These are phyloP conservation scores for Eutolmus rufibarbis DNA, from an alignment of 2,888 invertebrate species.

Conservation along the genomic window DNA sequence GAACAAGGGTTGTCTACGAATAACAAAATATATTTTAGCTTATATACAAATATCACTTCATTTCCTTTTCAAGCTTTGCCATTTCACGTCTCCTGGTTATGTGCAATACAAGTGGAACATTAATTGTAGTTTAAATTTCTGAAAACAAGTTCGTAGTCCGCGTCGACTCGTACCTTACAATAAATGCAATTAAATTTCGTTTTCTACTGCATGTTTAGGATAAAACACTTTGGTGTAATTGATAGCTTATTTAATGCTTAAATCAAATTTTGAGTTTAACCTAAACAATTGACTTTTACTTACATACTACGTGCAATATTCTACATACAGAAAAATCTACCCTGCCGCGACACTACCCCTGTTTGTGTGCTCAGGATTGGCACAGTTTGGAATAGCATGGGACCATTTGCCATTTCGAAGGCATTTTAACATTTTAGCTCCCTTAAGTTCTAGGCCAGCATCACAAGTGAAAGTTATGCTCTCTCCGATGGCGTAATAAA, in stretches of 20 bases:
- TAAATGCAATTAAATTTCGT: not conserved
- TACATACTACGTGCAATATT: not conserved
- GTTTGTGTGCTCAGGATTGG: constrained; percentile 49
- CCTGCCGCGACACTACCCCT: not conserved
- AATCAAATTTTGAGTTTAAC: not conserved
- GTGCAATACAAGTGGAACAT: not conserved
- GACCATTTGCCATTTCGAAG: constrained; percentile 87
- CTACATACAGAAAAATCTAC: not conserved
- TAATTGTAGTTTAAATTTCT: not conserved
- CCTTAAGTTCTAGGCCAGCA: constrained; percentile 75
- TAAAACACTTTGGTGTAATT: not conserved
- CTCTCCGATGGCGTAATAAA: constrained; percentile 87
- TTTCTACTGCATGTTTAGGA: not conserved
- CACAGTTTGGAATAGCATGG: constrained; percentile 81
- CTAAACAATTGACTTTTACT: not conserved
- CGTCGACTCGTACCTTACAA: not conserved
- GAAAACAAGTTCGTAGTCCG: not conserved
- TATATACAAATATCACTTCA: not conserved
- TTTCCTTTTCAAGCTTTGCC: not conserved
- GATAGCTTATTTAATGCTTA: not conserved
- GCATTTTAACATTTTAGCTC: constrained; percentile 81
- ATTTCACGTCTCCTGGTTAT: not conserved
- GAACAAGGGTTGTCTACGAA: not conserved
- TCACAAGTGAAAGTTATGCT: constrained; percentile 85
- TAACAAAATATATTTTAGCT: not conserved